Evolutionary conservation across 1,140 invertebrate genomes (phyloP).

Genomic region (Vanessa tameamea): DNA sequence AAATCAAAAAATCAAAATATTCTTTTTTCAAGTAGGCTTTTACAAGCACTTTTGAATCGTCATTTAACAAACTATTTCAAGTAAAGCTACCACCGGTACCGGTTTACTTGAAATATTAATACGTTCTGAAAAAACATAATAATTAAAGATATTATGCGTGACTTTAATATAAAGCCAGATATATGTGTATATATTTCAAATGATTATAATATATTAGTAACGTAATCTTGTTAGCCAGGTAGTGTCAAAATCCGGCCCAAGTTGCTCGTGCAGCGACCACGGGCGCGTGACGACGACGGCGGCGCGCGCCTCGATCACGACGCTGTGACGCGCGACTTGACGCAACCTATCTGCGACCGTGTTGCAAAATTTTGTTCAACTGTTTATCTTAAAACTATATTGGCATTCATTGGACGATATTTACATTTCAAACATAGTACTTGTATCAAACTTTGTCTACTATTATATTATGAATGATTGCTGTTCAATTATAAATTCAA

Average conservation of each 20-base stretch:
- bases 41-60: too few species aligned
- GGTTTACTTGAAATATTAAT: not conserved
- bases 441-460: too few species aligned
- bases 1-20: too few species aligned
- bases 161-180: too few species aligned
- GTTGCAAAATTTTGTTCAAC: constrained; percentile 16
- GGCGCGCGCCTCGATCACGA: constrained; percentile 71
- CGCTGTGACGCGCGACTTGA: constrained; percentile 63
- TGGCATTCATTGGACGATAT: not conserved
- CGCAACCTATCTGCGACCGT: constrained; percentile 48
- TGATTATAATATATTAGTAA: not conserved
- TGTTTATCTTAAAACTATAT: constrained; percentile 2
- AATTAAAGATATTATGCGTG: too few species aligned
- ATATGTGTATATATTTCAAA: too few species aligned
- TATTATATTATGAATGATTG: too few species aligned
- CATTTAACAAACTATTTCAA: too few species aligned
- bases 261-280: constrained; percentile 64
- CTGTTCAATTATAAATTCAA: too few species aligned
- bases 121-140: too few species aligned
- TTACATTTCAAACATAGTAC: not conserved
- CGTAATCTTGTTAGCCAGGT: not conserved
- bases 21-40: too few species aligned
- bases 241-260: constrained; percentile 48
- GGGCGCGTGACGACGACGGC: constrained; percentile 63
- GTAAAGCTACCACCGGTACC: too few species aligned